Percentiles rank a stretch among this genome's conserved stretches.
Evolutionary conservation across 2,797 vertebrate genomes (phyloP).

Genomic region (Chromobotia macracanthus): DNA sequence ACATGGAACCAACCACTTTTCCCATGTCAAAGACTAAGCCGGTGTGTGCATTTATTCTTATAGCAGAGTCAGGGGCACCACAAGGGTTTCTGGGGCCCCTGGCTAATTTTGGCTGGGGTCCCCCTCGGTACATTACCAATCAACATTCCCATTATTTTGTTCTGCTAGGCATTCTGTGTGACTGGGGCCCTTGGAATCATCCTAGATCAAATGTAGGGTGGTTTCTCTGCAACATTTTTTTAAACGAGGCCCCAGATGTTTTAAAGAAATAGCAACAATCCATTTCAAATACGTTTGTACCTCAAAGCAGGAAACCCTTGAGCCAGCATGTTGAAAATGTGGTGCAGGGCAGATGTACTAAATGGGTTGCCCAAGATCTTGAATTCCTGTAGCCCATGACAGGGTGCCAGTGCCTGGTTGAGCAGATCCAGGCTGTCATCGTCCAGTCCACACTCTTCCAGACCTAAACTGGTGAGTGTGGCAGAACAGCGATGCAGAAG

Average conservation of each 20-base stretch:
- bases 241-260: neutral
- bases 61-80: too few species aligned
- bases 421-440: conserved; percentile 81
- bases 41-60: too few species aligned
- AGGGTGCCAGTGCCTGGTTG: conserved; percentile 75
- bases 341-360: conserved; percentile 76
- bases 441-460: conserved; percentile 89
- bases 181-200: too few species aligned
- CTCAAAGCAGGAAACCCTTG: conserved; percentile 77
- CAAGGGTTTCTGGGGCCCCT: too few species aligned
- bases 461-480: conserved; percentile 78
- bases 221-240: too few species aligned
- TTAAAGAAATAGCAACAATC: neutral
- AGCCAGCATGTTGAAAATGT: conserved; percentile 79
- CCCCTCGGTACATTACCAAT: too few species aligned
- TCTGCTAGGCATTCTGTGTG: too few species aligned
- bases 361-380: conserved; percentile 92
- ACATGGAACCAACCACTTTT: too few species aligned
- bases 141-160: too few species aligned
- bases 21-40: too few species aligned
- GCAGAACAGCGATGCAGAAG: conserved; percentile 82
- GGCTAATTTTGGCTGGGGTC: too few species aligned
- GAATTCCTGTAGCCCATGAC: conserved; percentile 81
- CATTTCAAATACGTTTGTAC: conserved; percentile 46
- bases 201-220: too few species aligned